These are phyloP conservation scores for Spodoptera exigua DNA, from an alignment of 2,888 invertebrate genomes.

Conservation along the genomic window DNA sequence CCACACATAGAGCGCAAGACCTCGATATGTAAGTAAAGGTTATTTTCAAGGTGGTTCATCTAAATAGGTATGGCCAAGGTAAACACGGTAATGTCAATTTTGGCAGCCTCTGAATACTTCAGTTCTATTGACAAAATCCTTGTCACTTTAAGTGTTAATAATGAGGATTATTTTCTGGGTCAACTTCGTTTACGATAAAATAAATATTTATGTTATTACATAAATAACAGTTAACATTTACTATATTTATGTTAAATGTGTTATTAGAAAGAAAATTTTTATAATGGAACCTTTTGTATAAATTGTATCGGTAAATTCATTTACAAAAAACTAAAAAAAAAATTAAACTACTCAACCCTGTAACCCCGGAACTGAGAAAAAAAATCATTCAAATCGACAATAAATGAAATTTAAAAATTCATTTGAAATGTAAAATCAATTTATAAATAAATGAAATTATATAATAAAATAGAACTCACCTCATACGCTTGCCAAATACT, in stretches of 20 bases:
- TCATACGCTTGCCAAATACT: slow-evolving; percentile 72
- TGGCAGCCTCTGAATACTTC: slow-evolving; percentile 47
- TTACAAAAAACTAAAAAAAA: neutral
- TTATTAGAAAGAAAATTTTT: too few species aligned
- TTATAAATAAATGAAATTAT: slow-evolving; percentile 3
- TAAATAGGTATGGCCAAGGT: slow-evolving; percentile 60
- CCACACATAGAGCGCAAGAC: slow-evolving; percentile 22
- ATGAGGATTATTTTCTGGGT: slow-evolving; percentile 36
- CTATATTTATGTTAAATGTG: too few species aligned
- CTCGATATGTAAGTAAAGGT: slow-evolving; percentile 44
- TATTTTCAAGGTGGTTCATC: slow-evolving; percentile 54
- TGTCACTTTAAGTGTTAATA: slow-evolving; percentile 42
- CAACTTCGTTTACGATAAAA: slow-evolving; percentile 4
- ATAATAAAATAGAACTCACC: slow-evolving; percentile 46
- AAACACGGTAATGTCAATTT: slow-evolving; percentile 61
- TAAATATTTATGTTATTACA: neutral
- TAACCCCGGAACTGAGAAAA: slow-evolving; percentile 24
- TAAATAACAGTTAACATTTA: too few species aligned
- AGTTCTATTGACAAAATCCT: slow-evolving; percentile 46
- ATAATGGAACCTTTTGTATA: too few species aligned
- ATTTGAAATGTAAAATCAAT: slow-evolving; percentile 3
- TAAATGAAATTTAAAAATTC: slow-evolving; percentile 9
- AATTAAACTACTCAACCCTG: slow-evolving; percentile 45
- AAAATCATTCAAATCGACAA: neutral
- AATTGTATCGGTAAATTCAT: neutral